Percentiles rank a stretch among this genome's conserved stretches.
phyloP scores from a whole-genome alignment of 2,888 invertebrate genomes.

The Pelosia muscerda region DNA sequence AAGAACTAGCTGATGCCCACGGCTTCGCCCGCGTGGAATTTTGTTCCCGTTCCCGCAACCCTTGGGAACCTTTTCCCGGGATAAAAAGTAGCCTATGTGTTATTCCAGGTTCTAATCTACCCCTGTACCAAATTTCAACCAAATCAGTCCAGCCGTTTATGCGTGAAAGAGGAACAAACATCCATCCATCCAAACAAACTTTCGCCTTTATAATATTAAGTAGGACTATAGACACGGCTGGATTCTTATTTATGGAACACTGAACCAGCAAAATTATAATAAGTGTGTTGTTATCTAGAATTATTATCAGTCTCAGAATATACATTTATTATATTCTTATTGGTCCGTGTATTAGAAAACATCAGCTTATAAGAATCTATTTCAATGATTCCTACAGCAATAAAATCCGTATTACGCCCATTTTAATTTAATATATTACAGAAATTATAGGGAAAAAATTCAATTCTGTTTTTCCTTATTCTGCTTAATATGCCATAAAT shows the following conservation, averaged over 20 bases:
- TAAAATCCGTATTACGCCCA: constrained; percentile 78
- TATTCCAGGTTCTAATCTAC: too few species aligned
- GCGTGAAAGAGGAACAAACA: too few species aligned
- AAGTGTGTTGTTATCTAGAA: constrained; percentile 34
- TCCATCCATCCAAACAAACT: neutral
- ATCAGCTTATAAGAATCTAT: constrained; percentile 69
- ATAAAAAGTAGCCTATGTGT: too few species aligned
- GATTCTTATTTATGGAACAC: constrained; percentile 37
- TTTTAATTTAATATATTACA: constrained; percentile 76
- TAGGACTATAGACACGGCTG: constrained; percentile 13
- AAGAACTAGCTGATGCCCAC: too few species aligned
- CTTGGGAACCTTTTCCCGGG: too few species aligned
- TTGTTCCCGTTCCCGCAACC: too few species aligned
- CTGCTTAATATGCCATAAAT: constrained; percentile 74
- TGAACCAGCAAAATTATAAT: constrained; percentile 33
- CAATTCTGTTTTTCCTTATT: constrained; percentile 70
- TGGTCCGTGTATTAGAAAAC: constrained; percentile 56
- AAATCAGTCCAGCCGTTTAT: too few species aligned
- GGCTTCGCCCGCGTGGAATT: too few species aligned
- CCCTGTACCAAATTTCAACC: too few species aligned
- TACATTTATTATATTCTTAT: constrained; percentile 38
- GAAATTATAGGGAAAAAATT: constrained; percentile 67
- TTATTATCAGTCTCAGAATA: constrained; percentile 33
- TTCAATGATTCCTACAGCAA: constrained; percentile 66
- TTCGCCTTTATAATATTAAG: constrained; percentile 10